A percentile compares a stretch with the other conserved stretches of the same genome.
These are phyloP conservation scores for Zaprionus camerounensis DNA, from an alignment of 1,140 invertebrate genomes.

Conservation along the genomic window DNA sequence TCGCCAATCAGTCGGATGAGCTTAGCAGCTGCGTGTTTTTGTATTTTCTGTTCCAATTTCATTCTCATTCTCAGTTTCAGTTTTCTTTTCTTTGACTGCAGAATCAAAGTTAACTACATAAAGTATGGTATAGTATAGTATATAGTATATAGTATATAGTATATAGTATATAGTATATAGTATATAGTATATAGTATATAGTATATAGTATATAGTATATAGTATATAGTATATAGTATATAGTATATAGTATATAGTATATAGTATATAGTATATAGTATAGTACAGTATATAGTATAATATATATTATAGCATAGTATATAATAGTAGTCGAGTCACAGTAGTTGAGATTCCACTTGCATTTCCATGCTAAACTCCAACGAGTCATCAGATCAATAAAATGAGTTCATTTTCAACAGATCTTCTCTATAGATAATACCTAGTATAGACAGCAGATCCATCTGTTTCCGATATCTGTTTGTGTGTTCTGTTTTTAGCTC, in stretches of 20 bases:
- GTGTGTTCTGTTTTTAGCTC: background rate
- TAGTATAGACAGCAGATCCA: background rate
- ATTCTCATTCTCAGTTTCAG: background rate
- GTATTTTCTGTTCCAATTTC: conserved; percentile 1
- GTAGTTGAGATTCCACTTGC: background rate
- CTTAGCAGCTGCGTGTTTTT: conserved; percentile 19
- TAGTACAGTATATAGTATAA: too few species aligned
- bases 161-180: too few species aligned
- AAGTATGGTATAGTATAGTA: too few species aligned
- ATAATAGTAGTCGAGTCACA: background rate
- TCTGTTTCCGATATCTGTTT: background rate
- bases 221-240: too few species aligned
- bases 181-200: too few species aligned
- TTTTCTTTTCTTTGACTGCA: background rate
- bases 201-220: too few species aligned
- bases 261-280: too few species aligned
- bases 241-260: too few species aligned
- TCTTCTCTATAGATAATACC: background rate
- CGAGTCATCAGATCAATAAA: background rate
- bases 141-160: too few species aligned
- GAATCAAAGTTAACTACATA: too few species aligned
- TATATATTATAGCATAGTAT: too few species aligned
- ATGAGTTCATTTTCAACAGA: background rate
- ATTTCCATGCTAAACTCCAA: background rate
- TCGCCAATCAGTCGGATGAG: conserved; percentile 32